Conservation (phyloP, 2,113 vertebrate species). For the Dicentrarchus labrax region DNA sequence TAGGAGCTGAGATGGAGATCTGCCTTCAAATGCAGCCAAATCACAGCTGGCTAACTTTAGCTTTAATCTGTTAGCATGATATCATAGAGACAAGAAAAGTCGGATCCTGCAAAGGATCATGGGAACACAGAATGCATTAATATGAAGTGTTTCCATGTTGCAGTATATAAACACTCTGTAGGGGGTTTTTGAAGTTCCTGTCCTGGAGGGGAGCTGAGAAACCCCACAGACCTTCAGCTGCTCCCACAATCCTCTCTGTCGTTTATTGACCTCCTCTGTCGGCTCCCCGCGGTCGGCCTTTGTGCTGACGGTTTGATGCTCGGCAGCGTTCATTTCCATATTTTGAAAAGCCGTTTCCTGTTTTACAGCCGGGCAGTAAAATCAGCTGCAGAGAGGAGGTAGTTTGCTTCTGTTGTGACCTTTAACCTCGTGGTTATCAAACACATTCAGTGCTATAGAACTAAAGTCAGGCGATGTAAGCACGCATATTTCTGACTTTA, state of each 20-base stretch:
- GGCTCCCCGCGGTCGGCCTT: not conserved
- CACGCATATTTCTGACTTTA: not conserved
- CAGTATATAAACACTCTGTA: too few relatives aligned
- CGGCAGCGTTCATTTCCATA: slow-evolving; percentile 16
- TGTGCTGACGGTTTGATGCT: slow-evolving; percentile 13
- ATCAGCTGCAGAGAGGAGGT: not conserved
- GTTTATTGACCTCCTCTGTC: not conserved
- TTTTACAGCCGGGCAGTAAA: not conserved
- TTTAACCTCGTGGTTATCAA: not conserved
- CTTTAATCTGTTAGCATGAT: not conserved
- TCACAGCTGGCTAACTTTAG: not conserved
- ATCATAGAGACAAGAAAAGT: too few relatives aligned
- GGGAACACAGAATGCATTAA: not conserved
- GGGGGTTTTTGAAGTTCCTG: too few relatives aligned
- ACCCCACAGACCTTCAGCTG: not conserved
- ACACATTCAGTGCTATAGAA: not conserved
- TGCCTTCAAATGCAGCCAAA: too few relatives aligned
- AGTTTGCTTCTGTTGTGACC: slow-evolving; percentile 12
- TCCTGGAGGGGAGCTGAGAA: not conserved
- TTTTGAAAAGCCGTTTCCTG: slow-evolving; percentile 12
- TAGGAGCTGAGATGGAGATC: not conserved
- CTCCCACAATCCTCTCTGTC: slow-evolving; percentile 17
- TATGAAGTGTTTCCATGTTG: too few relatives aligned
- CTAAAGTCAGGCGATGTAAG: too few relatives aligned
- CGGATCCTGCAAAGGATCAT: not conserved